Evolutionary conservation across 1,140 invertebrate species (phyloP).

Genomic region (Carcinoscorpius rotundicauda): DNA sequence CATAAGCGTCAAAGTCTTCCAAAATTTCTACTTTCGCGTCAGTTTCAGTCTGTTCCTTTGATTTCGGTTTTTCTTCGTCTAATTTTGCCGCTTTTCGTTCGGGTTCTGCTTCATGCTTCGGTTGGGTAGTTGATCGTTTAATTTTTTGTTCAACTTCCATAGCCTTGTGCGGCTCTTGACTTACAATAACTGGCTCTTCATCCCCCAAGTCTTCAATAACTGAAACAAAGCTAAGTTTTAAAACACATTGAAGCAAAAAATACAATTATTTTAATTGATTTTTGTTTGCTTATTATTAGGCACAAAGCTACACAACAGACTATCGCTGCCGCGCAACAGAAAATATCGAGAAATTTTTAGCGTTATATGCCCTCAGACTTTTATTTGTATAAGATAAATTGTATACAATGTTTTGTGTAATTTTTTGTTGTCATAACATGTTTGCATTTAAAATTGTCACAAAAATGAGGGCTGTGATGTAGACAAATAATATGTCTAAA

Average conservation of each 20-base stretch:
- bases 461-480: too few species aligned
- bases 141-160: neutral
- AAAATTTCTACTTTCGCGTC: constrained; percentile 18
- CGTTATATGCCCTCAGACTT: too few species aligned
- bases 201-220: constrained; percentile 17
- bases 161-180: neutral
- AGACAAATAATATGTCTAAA: too few species aligned
- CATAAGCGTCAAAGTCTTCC: constrained; percentile 23
- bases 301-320: too few species aligned
- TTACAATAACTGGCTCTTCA: constrained; percentile 9
- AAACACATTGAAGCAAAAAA: neutral
- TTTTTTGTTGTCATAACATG: too few species aligned
- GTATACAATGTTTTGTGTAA: too few species aligned
- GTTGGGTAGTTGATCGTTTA: neutral
- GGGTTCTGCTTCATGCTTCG: constrained; percentile 20
- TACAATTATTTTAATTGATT: neutral
- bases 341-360: too few species aligned
- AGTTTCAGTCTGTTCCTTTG: constrained; percentile 19
- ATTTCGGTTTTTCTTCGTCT: constrained; percentile 19
- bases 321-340: too few species aligned
- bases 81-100: constrained; percentile 9
- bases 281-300: neutral
- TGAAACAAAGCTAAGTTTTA: constrained; percentile 3
- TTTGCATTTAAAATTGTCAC: too few species aligned
- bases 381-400: too few species aligned